Percentiles rank a stretch among this genome's conserved stretches.
phyloP scores from a whole-genome alignment of 1,140 invertebrate genomes.

The Dreissena rostriformis region DNA sequence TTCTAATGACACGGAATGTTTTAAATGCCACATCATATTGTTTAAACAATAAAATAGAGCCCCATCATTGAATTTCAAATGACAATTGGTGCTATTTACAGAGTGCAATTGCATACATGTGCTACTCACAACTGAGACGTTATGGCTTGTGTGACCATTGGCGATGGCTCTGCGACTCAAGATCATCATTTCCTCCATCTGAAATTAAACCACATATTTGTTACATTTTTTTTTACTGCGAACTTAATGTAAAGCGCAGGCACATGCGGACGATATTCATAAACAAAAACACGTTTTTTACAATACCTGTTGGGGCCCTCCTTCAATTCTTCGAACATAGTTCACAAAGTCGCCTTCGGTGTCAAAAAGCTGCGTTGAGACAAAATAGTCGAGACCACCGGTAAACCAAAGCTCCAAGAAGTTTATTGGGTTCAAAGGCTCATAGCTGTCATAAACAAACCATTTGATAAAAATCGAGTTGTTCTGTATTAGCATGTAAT shows the following conservation, averaged over 20 bases:
- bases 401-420: constrained; percentile 67
- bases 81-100: no score
- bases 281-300: background rate
- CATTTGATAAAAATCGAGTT: no score
- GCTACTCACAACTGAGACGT: constrained; percentile 64
- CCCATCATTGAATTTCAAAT: no score
- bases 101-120: no score
- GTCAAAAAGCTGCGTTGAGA: constrained; percentile 52
- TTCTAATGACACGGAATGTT: no score
- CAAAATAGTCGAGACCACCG: constrained; percentile 38
- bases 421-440: constrained; percentile 67
- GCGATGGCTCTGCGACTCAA: constrained; percentile 54
- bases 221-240: background rate
- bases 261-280: background rate
- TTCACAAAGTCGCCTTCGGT: constrained; percentile 67
- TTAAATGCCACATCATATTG: no score
- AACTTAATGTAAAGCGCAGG: background rate
- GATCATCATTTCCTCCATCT: constrained; percentile 64
- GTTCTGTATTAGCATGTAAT: no score
- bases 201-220: constrained; percentile 19
- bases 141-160: constrained; percentile 55
- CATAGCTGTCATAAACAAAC: constrained; percentile 58
- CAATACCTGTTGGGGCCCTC: constrained; percentile 62
- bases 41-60: no score
- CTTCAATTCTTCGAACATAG: constrained; percentile 59